These are phyloP conservation scores for Heterocephalus glaber DNA, from an alignment of 2,113 vertebrate genomes.

Conservation along the genomic window DNA sequence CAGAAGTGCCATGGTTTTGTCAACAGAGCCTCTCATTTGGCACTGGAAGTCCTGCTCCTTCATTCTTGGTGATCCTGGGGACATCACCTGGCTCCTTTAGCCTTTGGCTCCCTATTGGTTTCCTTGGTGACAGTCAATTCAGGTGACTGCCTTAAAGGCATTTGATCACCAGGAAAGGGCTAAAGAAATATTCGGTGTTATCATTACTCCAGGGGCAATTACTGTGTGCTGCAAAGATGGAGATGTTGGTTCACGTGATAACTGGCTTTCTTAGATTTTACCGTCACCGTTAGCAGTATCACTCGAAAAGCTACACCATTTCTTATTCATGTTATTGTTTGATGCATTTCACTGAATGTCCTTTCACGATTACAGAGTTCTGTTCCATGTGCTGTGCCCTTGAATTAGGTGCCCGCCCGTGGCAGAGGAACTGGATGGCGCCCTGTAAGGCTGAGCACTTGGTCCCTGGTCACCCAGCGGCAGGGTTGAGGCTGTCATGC, in stretches of 20 bases:
- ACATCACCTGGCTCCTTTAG: neutral
- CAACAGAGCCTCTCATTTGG: neutral
- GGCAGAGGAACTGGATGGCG: neutral
- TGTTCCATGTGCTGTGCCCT: neutral
- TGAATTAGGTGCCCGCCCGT: neutral
- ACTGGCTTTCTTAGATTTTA: neutral
- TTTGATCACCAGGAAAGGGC: neutral
- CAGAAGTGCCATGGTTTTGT: neutral
- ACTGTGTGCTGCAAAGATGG: neutral
- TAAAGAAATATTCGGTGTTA: neutral
- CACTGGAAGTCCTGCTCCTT: neutral
- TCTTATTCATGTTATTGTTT: neutral
- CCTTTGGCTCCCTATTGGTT: neutral
- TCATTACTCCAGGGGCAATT: neutral
- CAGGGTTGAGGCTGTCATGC: neutral
- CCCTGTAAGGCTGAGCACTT: neutral
- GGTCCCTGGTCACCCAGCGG: neutral
- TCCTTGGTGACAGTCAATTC: conserved; percentile 29
- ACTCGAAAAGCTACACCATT: neutral
- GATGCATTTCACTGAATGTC: neutral
- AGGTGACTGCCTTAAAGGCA: neutral
- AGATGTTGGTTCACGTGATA: neutral
- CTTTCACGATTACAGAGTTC: neutral
- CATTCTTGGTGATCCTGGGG: neutral
- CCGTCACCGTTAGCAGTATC: neutral